Base-by-base conservation (phyloP, 2,888 invertebrate genomes). In the Pecten maximus region DNA sequence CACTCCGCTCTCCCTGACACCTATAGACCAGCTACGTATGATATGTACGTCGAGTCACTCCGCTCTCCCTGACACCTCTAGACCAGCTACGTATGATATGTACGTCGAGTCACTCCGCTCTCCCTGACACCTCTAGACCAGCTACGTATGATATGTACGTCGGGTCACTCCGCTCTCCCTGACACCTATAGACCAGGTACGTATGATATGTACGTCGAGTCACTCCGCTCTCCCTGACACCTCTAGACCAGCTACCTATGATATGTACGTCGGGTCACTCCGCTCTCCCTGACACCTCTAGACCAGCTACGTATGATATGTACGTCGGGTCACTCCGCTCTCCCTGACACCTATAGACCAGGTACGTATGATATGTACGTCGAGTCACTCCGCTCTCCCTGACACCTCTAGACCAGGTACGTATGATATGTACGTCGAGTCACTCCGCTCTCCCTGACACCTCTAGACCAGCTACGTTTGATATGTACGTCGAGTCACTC, bases 341-440 rank as follows among this genome's bases (percentile, higher is more conserved):
- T 50, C 16, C 2, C 54, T 54, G 54, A 54, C 54, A 54, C 54
- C n/a, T 54, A 6, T 23, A 54, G 54, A 54, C n/a, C n/a, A n/a
- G n/a, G n/a, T n/a, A n/a, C 54, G 3, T 54, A 54, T 54, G n/a
- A 19, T 6, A 54, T 54, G 54, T 23, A 54, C 54, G 19, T 54
- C 0, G 23, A 19, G 54, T 54, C 54, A 54, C 10, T 48, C 48
- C 8, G 54, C 23, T 23, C 50, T 50, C 16, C 2, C 54, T 54
- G 54, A 54, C 54, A 54, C 54, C n/a, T 54, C n/a, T 23, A 54
- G 54, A 54, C n/a, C n/a, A n/a, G n/a, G n/a, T n/a, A n/a, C 54
- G 3, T 54, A 54, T 54, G n/a, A 19, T 6, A 54, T 54, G 54
- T 23, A 54, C 54, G 19, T 54, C 0, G 23, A 19, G 54, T 54